Conservation (phyloP, 2,113 vertebrate species). For the Corapipo altera region DNA sequence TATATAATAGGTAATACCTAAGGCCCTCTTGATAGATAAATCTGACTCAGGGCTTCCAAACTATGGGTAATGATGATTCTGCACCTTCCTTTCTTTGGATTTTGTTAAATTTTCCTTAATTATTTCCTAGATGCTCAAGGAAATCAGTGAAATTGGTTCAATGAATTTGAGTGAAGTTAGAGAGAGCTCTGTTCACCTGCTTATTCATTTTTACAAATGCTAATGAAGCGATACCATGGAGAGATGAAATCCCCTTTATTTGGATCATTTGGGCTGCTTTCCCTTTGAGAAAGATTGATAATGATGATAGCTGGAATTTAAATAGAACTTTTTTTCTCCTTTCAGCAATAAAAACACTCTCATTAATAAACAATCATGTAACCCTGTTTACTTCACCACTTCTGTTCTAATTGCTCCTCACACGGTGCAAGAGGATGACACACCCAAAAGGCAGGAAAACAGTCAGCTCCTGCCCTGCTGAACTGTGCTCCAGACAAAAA, state of each 20-base stretch:
- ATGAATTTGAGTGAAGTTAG: not conserved
- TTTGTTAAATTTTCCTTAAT: not conserved
- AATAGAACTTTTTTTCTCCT: not conserved
- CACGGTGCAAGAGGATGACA: not conserved
- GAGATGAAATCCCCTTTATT: not conserved
- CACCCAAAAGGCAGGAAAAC: not conserved
- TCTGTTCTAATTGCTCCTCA: not conserved
- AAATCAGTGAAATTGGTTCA: not conserved
- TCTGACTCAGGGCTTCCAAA: not conserved
- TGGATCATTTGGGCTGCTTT: not conserved
- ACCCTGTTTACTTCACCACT: not conserved
- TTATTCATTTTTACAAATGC: not conserved
- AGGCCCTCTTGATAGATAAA: not conserved
- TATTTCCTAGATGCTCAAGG: not conserved
- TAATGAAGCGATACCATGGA: not conserved
- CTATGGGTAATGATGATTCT: not conserved
- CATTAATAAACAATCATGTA: not conserved
- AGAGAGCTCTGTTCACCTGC: not conserved
- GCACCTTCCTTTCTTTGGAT: not conserved
- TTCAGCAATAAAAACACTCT: not conserved
- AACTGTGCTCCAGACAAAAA: not conserved
- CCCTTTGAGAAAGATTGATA: not conserved
- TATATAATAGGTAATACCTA: not conserved
- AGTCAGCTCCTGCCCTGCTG: not conserved
- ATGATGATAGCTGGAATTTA: not conserved